Evolutionary conservation across 2,797 vertebrate genomes (phyloP), one percentile per base, ranked within the genome.

Genomic region (Ptychadena robeensis): DNA sequence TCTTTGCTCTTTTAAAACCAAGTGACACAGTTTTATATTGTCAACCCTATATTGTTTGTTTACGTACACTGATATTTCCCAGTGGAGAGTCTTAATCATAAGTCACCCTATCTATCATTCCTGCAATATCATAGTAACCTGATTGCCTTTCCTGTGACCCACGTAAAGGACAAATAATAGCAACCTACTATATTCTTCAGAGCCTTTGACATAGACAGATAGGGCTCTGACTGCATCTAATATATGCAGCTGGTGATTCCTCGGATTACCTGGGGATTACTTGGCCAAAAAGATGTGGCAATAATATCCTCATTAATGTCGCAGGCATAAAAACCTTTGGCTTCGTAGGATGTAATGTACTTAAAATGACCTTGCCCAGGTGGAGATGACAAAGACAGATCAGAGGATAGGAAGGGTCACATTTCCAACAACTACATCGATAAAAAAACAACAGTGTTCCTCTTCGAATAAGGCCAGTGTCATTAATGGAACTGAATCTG

Each of bases 121-220:
- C 40, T 4, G 63, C 53, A 68, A 79, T 66, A 69, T 35, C 44
- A 28, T 59, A 15, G 65, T 69, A 68, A 37, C 76, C 76, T 14
- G 65, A 68, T n/a, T 73, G 61, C 64, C 38, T 66, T 73, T 65
- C 22, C 57, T 48, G 10, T 72, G 68, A 71, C 53, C 27, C 69
- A 48, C 28, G n/a, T 34, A 64, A 73, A 66, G 79, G 70, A 73
- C 79, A 81, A 73, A 81, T 73, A 81, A 65, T 53, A 34, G 22
- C 57, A 73, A 34, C 59, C 35, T 48, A 28, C 59, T n/a, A 66
- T 66, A 40, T 53, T 66, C 63, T 73, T 73, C 30, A 30, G 38
- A 66, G 69, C 70, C n/a, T 53, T 34, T 73, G 79, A 73, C 79
- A 80, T 80, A 80, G 79, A 80, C 64, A 61, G 53, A 73, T 80